A percentile compares a stretch with the other conserved stretches of the same genome.
phyloP scores from a whole-genome alignment of 2,797 vertebrate species.

The Bradypus variegatus region DNA sequence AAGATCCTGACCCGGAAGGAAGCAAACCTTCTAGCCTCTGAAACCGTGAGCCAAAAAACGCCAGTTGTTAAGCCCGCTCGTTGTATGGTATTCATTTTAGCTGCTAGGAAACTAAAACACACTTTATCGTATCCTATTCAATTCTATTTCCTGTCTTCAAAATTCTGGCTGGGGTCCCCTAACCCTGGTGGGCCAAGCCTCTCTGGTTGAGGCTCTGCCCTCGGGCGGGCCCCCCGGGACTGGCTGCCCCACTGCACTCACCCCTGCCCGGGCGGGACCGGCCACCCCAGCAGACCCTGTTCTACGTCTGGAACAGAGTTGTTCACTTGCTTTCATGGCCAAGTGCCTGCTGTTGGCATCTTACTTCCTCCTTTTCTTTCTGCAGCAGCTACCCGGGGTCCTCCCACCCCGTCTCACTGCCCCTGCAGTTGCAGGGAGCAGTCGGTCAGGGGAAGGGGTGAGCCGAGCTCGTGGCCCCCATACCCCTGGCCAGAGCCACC shows the following conservation, averaged over 20 bases:
- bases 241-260: background rate
- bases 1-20: no score
- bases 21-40: no score
- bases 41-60: no score
- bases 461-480: no score
- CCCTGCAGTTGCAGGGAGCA: background rate
- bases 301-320: background rate
- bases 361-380: background rate
- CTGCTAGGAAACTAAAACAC: no score
- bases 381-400: background rate
- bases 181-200: background rate
- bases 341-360: background rate
- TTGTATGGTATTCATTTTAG: no score
- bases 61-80: no score
- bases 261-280: background rate
- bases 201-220: background rate
- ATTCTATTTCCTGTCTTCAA: background rate
- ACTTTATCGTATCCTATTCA: background rate
- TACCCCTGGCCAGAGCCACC: no score
- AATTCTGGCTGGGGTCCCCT: background rate
- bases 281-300: background rate
- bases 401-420: background rate
- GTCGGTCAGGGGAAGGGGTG: background rate
- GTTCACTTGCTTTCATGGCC: background rate
- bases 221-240: background rate